Conservation (phyloP, 2,888 invertebrate species). For the Pandemis heparana region DNA sequence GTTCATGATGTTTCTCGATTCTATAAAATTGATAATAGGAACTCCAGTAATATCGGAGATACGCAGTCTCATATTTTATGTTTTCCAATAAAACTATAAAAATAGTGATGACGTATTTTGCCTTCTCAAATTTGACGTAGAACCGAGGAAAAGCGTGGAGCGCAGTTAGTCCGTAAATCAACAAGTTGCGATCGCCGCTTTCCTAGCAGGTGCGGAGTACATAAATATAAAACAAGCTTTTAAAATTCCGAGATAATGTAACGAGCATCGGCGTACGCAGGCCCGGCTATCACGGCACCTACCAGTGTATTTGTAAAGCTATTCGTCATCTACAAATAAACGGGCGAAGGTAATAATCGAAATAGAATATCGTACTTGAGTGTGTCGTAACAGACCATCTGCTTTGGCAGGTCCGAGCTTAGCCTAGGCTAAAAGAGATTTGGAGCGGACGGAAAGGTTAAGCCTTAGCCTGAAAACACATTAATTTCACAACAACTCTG, state of each 20-base stretch:
- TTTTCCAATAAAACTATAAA: neutral
- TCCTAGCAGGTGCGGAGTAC: constrained; percentile 52
- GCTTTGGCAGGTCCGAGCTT: constrained; percentile 70
- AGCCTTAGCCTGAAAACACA: constrained; percentile 31
- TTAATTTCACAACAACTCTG: constrained; percentile 32
- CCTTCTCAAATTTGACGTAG: constrained; percentile 4
- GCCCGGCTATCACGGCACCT: constrained; percentile 50
- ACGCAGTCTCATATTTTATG: no score
- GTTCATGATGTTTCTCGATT: neutral
- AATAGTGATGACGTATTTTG: neutral
- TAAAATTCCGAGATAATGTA: constrained; percentile 83
- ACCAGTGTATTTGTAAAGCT: constrained; percentile 66
- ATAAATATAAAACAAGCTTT: constrained; percentile 70
- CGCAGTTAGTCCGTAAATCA: constrained; percentile 44
- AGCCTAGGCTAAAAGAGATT: constrained; percentile 69
- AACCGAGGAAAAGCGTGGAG: constrained; percentile 7
- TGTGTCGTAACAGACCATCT: constrained; percentile 73
- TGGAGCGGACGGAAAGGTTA: constrained; percentile 50
- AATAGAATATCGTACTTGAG: constrained; percentile 80
- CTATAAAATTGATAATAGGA: neutral
- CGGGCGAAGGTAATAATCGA: constrained; percentile 84
- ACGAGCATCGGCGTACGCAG: constrained; percentile 63
- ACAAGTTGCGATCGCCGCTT: constrained; percentile 43
- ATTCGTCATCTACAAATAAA: constrained; percentile 84
- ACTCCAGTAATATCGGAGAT: neutral